These are phyloP conservation scores for Brevipalpus yothersi DNA, from an alignment of 1,140 invertebrate genomes.

Conservation along the genomic window DNA sequence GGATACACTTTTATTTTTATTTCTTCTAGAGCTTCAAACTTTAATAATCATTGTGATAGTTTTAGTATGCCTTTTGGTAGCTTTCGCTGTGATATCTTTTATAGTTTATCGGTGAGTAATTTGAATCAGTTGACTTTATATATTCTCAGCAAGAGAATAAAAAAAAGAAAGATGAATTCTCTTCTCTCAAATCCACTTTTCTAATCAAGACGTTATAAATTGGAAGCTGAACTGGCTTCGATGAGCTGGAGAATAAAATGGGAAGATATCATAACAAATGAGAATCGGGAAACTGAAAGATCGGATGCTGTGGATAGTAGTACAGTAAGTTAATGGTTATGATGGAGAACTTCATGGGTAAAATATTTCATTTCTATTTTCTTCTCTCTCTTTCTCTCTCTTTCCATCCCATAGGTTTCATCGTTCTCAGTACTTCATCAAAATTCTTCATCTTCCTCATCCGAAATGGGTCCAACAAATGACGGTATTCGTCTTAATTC, in stretches of 20 bases:
- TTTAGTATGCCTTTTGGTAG: neutral
- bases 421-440: neutral
- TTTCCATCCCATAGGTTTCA: neutral
- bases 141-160: neutral
- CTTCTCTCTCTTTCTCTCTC: neutral
- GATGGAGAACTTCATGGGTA: no score
- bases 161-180: neutral
- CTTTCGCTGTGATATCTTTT: neutral
- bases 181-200: neutral
- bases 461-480: no score
- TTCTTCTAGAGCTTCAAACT: neutral
- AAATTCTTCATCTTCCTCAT: no score
- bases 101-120: neutral
- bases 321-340: no score
- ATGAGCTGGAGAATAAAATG: conserved; percentile 83
- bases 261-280: conserved; percentile 36
- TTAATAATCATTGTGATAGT: neutral
- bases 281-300: neutral
- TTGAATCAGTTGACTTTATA: neutral
- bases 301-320: no score
- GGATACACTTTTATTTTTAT: neutral
- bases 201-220: conserved; percentile 49
- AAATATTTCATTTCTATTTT: neutral
- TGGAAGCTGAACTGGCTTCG: conserved; percentile 74
- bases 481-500: no score